Base-by-base conservation (phyloP, 2,113 vertebrate species). In the Bubo scandiacus region DNA sequence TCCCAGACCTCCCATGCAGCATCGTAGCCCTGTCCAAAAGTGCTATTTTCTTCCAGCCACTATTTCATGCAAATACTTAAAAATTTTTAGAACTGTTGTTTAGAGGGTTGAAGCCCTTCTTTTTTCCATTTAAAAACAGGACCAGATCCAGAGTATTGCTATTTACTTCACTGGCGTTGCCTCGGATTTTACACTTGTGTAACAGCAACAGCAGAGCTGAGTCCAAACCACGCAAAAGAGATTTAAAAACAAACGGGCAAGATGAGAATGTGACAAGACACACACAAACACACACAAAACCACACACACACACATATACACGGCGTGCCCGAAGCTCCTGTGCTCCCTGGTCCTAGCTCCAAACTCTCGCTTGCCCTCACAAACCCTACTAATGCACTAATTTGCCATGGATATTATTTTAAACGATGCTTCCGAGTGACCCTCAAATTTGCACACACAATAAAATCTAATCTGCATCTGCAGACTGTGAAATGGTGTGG, bases 191-290 rank as follows among this genome's bases (percentile, higher is more conserved):
- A 61, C 9, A 0, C 11, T n/a, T 5, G 13, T 8, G 47, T 5
- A 17, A 20, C 57, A 30, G 57, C 32, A 8, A 27, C 29, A 5
- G 63, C 58, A 58, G 32, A 90, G 70, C 63, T 1, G 86, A 82
- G 72, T 10, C 79, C 94, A 83, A 96, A 94, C 63, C n/a, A 47
- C 25, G 63, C 80, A 70, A 67, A 96, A 90, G 25, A 75, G 92
- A 67, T 80, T 92, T 81, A 25, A 61, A 75, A 80, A 9, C 61
- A 45, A 36, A 20, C 0, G 2, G 42, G 30, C 0, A 6, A n/a
- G 70, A 18, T 3, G 47, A 38, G 49, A 36, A 29, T 1, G 32
- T 16, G 74, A 34, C 15, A 3, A 29, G 29, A 25, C n/a, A 36
- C 26, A 14, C 23, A 15, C 22, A 26, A 6, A 32, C 38, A 22